Evolutionary conservation across 2,888 invertebrate genomes (phyloP), one percentile per base, ranked within the genome.

Genomic region (Tuta absoluta): DNA sequence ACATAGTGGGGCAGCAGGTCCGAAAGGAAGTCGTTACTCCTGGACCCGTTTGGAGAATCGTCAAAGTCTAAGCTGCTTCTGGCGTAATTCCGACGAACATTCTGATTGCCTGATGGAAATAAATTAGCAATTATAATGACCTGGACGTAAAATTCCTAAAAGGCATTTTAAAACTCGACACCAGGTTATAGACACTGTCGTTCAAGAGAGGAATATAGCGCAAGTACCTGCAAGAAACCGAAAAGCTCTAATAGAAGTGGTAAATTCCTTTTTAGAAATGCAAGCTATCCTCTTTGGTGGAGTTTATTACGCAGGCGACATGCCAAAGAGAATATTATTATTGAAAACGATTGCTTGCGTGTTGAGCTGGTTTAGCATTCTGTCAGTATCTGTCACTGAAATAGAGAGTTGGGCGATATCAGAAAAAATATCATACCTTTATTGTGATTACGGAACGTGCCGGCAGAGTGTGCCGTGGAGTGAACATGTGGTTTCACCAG

Each of bases 1-100:
- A 90, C 89, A 68, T 91, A 91, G 69, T 91, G 91, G 0, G 91
- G 91, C 57, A 91, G 74, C 3, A 91, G 75, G 64, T 91, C 91
- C 2, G 88, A 79, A 48, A 91, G 75, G 66, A 91, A 91, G 68
- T 91, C 90, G 63, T 88, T 51, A 21, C n/a, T 28, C 8, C 49
- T 87, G 7, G 84, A 80, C 48, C 72, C 75, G 38, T 74, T 78
- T 0, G 80, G 69, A 1, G 82, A 71, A 59, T 89, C 89, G 1
- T 79, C 86, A 83, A 85, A 86, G 64, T 89, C 85, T 33, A 86
- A 75, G 37, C 63, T 77, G 59, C 72, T 74, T 33, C 76, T 72
- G 51, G 71, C 78, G 66, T 81, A 80, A 67, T 84, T 85, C 49
- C 85, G 78, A 3, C 86, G 79, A 10, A 80, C 81, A 49, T 82